phyloP scores from a whole-genome alignment of 2,797 vertebrate genomes.

The Brachyalestes nurse region DNA sequence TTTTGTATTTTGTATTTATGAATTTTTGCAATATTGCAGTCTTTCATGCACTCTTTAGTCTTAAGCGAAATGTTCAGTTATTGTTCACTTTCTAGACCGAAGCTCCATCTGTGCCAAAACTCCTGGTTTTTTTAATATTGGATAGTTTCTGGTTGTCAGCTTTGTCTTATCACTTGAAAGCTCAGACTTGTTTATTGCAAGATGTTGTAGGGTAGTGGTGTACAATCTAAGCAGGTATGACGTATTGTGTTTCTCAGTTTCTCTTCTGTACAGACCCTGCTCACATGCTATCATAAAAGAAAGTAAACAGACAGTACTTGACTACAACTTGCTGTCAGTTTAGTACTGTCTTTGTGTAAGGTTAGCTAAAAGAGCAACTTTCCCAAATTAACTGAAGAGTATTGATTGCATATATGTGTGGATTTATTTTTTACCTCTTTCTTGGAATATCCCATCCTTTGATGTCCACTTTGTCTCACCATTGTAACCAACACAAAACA shows the following conservation, averaged over 20 bases:
- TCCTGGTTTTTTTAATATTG: neutral
- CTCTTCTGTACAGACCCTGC: neutral
- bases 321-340: neutral
- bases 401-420: no score
- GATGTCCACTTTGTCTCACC: slow-evolving; percentile 24
- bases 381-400: neutral
- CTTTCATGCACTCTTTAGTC: neutral
- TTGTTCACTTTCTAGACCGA: neutral
- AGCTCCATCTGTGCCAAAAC: neutral
- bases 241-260: neutral
- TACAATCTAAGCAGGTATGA: neutral
- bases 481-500: slow-evolving; percentile 23
- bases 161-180: neutral
- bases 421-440: no score
- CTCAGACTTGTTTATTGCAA: neutral
- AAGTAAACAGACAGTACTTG: neutral
- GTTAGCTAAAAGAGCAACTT: neutral
- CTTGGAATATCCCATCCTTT: slow-evolving; percentile 13
- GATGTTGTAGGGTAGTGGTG: neutral
- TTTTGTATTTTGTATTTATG: neutral
- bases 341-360: neutral
- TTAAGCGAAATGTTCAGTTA: neutral
- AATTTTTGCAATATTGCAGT: neutral
- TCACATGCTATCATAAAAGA: neutral
- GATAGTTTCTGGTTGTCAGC: neutral